Conservation (phyloP, 2,113 vertebrate species). For the Hylia prasina region DNA sequence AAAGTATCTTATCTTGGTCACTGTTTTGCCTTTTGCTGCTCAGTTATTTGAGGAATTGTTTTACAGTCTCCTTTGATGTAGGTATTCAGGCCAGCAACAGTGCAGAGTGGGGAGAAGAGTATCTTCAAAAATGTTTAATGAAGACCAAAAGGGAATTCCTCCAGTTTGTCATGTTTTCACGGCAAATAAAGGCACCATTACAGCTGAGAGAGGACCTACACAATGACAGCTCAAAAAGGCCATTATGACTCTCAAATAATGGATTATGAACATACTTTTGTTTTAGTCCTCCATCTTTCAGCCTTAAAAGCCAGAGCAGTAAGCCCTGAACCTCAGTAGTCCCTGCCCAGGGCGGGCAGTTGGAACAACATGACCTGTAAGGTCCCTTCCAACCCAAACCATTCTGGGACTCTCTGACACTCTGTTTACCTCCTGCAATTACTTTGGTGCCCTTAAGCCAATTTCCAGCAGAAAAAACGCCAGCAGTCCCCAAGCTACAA, state of each 20-base stretch:
- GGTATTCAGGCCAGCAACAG: neutral
- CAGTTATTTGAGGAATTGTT: neutral
- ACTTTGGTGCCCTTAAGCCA: neutral
- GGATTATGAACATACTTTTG: neutral
- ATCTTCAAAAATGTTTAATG: neutral
- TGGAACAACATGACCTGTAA: neutral
- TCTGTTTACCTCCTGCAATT: neutral
- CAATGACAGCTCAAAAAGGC: neutral
- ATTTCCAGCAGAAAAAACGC: neutral
- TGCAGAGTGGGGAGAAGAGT: neutral
- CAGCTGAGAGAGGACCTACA: neutral
- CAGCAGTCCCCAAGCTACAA: neutral
- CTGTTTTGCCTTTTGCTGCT: neutral
- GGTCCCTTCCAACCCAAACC: neutral
- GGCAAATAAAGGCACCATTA: neutral
- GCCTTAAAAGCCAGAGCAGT: neutral
- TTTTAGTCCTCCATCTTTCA: neutral
- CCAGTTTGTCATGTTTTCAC: neutral
- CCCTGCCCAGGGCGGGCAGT: neutral
- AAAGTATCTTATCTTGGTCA: neutral
- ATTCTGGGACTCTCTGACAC: neutral
- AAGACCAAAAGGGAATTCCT: neutral
- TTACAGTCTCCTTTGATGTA: slow-evolving; percentile 4
- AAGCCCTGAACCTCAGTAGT: neutral
- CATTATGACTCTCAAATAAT: neutral